These are phyloP conservation scores for Holacanthus passer DNA, from an alignment of 2,113 vertebrate genomes.

Conservation along the genomic window DNA sequence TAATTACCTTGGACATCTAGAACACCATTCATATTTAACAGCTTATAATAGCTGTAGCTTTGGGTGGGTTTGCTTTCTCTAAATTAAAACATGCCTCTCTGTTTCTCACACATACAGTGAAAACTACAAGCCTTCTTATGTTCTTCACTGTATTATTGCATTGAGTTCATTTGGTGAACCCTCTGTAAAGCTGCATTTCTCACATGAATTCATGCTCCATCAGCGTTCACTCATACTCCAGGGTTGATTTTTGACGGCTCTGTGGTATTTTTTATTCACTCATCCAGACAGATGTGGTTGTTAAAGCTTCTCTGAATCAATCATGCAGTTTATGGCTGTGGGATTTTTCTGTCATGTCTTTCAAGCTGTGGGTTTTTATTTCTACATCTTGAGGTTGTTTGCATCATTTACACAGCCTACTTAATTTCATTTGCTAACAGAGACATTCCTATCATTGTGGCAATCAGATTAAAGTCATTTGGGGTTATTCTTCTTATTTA, in stretches of 20 bases:
- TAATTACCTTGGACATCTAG: not conserved
- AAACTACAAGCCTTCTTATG: not conserved
- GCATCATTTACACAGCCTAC: not conserved
- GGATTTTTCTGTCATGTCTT: not conserved
- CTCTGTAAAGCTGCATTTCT: slow-evolving; percentile 16
- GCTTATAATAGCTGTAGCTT: not conserved
- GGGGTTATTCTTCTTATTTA: not conserved
- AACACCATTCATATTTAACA: not conserved
- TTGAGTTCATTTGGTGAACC: slow-evolving; percentile 12
- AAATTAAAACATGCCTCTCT: not conserved
- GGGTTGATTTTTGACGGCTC: not conserved
- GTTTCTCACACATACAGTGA: not conserved
- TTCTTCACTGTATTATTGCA: not conserved
- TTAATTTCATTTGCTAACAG: not conserved
- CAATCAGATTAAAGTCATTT: not conserved
- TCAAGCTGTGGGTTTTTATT: not conserved
- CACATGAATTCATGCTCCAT: not conserved
- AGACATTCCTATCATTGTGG: not conserved
- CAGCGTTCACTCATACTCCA: not conserved
- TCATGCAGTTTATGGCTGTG: not conserved
- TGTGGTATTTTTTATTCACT: slow-evolving; percentile 20
- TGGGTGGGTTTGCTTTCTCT: not conserved
- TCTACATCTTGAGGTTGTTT: not conserved
- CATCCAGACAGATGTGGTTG: not conserved
- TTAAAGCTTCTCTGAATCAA: slow-evolving; percentile 2